Evolutionary conservation across 2,888 invertebrate species (phyloP).

Genomic region (Pyrochroa serraticornis): DNA sequence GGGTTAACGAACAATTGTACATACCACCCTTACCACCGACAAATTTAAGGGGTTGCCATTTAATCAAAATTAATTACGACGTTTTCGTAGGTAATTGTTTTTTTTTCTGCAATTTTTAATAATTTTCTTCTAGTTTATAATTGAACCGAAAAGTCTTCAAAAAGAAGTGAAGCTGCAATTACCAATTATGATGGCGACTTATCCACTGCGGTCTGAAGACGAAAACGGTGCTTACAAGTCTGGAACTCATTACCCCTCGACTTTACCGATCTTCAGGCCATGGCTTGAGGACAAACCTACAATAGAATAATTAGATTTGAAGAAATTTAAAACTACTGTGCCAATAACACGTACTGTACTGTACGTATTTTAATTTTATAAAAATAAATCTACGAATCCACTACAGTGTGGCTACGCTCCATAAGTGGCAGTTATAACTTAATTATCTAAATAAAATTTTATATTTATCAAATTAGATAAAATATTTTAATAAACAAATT

Average conservation of each 20-base stretch:
- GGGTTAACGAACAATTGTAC: slow-evolving; percentile 87
- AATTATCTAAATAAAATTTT: too few species aligned
- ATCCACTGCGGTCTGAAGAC: slow-evolving; percentile 77
- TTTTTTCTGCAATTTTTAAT: slow-evolving; percentile 33
- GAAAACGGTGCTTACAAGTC: slow-evolving; percentile 72
- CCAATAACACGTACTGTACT: slow-evolving; percentile 5
- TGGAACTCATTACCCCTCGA: slow-evolving; percentile 91
- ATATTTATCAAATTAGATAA: too few species aligned
- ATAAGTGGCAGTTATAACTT: too few species aligned
- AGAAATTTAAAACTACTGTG: slow-evolving; percentile 14
- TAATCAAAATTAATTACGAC: slow-evolving; percentile 92
- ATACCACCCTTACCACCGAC: slow-evolving; percentile 95
- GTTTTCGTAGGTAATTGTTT: slow-evolving; percentile 76
- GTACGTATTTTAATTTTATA: too few species aligned
- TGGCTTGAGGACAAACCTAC: slow-evolving; percentile 79
- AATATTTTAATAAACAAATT: too few species aligned
- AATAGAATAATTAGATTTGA: slow-evolving; percentile 41
- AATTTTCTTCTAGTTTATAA: slow-evolving; percentile 73
- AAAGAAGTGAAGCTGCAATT: slow-evolving; percentile 91
- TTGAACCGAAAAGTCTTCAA: slow-evolving; percentile 89
- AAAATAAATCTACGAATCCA: too few species aligned
- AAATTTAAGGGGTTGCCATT: slow-evolving; percentile 90
- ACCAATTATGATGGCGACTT: slow-evolving; percentile 90
- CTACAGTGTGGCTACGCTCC: too few species aligned
- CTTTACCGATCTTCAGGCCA: slow-evolving; percentile 88